These are phyloP conservation scores for Nansenia antarctica DNA, from an alignment of 2,113 vertebrate species.

Conservation along the genomic window DNA sequence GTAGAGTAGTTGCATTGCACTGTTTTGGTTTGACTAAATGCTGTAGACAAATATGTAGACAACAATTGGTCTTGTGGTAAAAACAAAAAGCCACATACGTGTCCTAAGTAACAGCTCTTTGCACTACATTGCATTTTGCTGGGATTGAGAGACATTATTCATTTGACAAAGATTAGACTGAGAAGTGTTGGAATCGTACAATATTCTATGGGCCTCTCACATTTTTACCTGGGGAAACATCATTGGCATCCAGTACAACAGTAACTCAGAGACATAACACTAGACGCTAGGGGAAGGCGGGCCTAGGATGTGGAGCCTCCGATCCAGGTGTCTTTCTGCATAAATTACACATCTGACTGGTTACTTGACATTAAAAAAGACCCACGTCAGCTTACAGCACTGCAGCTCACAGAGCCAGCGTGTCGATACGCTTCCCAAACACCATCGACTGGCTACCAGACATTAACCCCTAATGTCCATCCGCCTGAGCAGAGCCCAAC, in stretches of 20 bases:
- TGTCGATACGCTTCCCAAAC: conserved; percentile 30
- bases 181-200: background rate
- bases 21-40: no score
- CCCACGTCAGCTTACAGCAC: conserved; percentile 9
- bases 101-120: background rate
- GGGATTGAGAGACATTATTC: background rate
- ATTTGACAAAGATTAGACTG: background rate
- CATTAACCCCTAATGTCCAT: conserved; percentile 4
- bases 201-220: no score
- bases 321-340: no score
- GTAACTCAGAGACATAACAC: no score
- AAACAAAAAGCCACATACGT: background rate
- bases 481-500: conserved; percentile 5
- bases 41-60: no score
- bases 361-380: background rate
- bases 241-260: no score
- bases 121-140: background rate
- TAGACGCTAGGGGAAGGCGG: no score
- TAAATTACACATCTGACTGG: background rate
- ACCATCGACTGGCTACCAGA: conserved; percentile 18
- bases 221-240: no score
- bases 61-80: background rate
- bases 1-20: no score
- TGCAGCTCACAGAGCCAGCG: background rate
- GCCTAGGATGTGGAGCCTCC: no score